phyloP scores from a whole-genome alignment of 2,113 vertebrate genomes.

The Physeter macrocephalus region DNA sequence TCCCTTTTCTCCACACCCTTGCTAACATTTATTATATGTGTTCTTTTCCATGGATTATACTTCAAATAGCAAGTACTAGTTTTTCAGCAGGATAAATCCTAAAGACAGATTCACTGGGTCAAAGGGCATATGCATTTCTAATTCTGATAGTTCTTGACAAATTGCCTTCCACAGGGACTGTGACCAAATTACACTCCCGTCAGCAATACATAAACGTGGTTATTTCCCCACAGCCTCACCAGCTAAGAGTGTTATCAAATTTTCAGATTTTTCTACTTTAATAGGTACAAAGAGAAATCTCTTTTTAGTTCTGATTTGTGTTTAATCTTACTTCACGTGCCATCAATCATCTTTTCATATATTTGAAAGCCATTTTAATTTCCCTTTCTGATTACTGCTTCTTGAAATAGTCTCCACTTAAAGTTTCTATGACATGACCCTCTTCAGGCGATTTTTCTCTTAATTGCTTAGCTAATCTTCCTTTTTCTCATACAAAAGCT shows the following conservation, averaged over 20 bases:
- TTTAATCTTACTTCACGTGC: not conserved
- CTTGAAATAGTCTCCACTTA: not conserved
- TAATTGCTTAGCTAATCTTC: not conserved
- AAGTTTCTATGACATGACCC: not conserved
- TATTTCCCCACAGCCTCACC: not conserved
- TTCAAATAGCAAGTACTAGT: not conserved
- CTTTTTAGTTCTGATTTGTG: not conserved
- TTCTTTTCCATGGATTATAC: not conserved
- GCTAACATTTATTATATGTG: no score
- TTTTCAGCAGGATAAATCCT: not conserved
- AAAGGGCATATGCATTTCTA: not conserved
- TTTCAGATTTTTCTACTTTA: not conserved
- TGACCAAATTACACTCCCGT: not conserved
- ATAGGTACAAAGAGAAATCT: not conserved
- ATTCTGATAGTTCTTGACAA: not conserved
- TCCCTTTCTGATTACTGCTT: not conserved
- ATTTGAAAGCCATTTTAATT: not conserved
- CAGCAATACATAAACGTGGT: not conserved
- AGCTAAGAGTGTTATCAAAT: not conserved
- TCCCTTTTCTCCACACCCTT: no score
- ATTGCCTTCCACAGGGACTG: not conserved
- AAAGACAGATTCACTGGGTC: not conserved
- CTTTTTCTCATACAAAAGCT: not conserved
- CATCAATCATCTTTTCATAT: not conserved
- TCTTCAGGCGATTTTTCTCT: not conserved